Evolutionary conservation across 2,113 vertebrate species (phyloP).

Genomic region (Clarias macrocephalus): DNA sequence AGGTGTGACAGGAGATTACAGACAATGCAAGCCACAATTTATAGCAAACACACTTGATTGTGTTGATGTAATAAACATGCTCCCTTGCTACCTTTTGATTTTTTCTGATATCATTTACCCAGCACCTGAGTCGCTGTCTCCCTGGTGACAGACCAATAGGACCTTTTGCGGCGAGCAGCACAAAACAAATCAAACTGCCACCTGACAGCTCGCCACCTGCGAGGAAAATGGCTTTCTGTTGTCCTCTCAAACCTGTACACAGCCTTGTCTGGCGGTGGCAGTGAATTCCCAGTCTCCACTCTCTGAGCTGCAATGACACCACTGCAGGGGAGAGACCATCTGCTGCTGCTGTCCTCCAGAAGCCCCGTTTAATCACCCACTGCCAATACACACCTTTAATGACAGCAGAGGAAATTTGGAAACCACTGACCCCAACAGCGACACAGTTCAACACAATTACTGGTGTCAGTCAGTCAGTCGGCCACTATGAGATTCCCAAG

Average conservation of each 20-base stretch:
- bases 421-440: constrained; percentile 41
- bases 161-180: constrained; percentile 27
- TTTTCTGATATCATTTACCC: constrained; percentile 15
- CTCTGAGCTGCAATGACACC: constrained; percentile 33
- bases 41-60: constrained; percentile 9
- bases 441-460: constrained; percentile 43
- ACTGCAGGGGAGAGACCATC: constrained; percentile 43
- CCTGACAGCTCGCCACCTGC: constrained; percentile 30
- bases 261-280: constrained; percentile 9
- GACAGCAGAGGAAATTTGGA: constrained; percentile 28
- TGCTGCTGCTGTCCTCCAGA: constrained; percentile 35
- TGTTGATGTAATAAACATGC: constrained; percentile 28
- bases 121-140: constrained; percentile 17
- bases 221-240: constrained; percentile 30
- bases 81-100: constrained; percentile 23
- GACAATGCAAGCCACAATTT: background rate
- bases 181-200: constrained; percentile 42
- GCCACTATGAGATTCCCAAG: constrained; percentile 27
- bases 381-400: constrained; percentile 44
- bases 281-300: constrained; percentile 12
- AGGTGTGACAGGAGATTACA: background rate
- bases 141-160: constrained; percentile 33
- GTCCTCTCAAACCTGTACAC: constrained; percentile 21
- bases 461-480: constrained; percentile 50
- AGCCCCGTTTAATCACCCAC: constrained; percentile 41